These are phyloP conservation scores for Cremastobaeus sp. DNA, from an alignment of 2,888 invertebrate species.

Conservation along the genomic window DNA sequence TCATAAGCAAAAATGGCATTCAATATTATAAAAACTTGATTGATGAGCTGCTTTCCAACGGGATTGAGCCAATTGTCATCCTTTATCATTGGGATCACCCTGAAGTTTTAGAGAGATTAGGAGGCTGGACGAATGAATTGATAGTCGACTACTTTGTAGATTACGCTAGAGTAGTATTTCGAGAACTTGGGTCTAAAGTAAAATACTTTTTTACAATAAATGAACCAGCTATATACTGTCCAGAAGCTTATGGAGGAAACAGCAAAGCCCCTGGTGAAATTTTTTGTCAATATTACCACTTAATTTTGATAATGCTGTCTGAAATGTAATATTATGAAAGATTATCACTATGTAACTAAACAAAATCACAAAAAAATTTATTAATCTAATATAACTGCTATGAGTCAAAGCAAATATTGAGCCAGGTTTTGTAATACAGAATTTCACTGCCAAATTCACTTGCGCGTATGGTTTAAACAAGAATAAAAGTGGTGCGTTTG, in stretches of 20 bases:
- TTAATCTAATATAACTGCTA: too few species aligned
- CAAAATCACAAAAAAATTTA: too few species aligned
- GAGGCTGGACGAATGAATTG: constrained; percentile 83
- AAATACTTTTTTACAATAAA: constrained; percentile 88
- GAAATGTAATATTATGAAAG: too few species aligned
- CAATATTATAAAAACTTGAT: constrained; percentile 83
- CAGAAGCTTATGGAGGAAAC: not conserved
- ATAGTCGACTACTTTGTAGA: constrained; percentile 82
- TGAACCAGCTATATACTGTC: constrained; percentile 83
- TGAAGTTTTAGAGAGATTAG: constrained; percentile 81
- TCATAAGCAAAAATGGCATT: constrained; percentile 81
- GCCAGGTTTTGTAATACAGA: too few species aligned
- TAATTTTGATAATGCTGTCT: too few species aligned
- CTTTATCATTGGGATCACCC: constrained; percentile 85
- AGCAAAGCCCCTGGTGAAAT: constrained; percentile 64
- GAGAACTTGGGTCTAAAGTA: constrained; percentile 82
- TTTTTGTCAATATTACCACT: too few species aligned
- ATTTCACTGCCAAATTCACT: too few species aligned
- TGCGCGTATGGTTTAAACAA: too few species aligned
- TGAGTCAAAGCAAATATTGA: too few species aligned
- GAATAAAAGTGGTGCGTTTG: too few species aligned
- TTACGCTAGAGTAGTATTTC: constrained; percentile 81
- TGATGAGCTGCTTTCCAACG: constrained; percentile 79
- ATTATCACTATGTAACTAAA: too few species aligned
- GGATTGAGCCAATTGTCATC: constrained; percentile 82